Conservation (phyloP, 1,140 invertebrate species). For the Scaptodrosophila lebanonensis region DNA sequence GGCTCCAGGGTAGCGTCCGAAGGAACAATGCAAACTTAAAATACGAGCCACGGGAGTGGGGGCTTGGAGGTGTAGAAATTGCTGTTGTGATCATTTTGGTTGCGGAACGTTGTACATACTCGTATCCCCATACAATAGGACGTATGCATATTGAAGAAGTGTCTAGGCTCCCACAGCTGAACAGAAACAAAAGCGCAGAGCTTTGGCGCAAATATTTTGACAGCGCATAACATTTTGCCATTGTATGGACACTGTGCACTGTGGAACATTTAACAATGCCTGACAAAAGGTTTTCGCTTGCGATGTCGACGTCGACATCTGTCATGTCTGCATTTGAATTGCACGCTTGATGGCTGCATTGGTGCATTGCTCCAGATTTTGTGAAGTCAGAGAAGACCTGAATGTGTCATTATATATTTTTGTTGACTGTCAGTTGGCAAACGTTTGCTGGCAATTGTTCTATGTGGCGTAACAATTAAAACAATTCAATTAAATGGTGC, state of each 20-base stretch:
- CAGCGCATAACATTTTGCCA: slow-evolving; percentile 43
- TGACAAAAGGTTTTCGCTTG: slow-evolving; percentile 18
- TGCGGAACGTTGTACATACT: no score
- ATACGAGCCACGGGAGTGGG: no score
- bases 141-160: slow-evolving; percentile 35
- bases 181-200: slow-evolving; percentile 25
- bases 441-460: slow-evolving; percentile 30
- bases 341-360: slow-evolving; percentile 16
- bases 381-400: slow-evolving; percentile 21
- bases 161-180: slow-evolving; percentile 19
- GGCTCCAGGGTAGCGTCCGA: slow-evolving; percentile 34
- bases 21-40: slow-evolving; percentile 50
- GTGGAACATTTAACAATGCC: slow-evolving; percentile 38
- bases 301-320: slow-evolving; percentile 35
- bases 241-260: slow-evolving; percentile 34
- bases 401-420: slow-evolving; percentile 24
- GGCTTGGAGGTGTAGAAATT: no score
- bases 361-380: slow-evolving; percentile 3
- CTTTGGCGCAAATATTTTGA: slow-evolving; percentile 58
- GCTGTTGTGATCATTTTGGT: no score
- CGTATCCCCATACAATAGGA: no score
- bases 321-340: slow-evolving; percentile 20
- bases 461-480: slow-evolving; percentile 5
- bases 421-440: slow-evolving; percentile 22
- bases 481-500: slow-evolving; percentile 51